A percentile compares a stretch with the other conserved stretches of the same genome.
These are phyloP conservation scores for Tribolium freemani DNA, from an alignment of 2,888 invertebrate genomes.

Conservation along the genomic window DNA sequence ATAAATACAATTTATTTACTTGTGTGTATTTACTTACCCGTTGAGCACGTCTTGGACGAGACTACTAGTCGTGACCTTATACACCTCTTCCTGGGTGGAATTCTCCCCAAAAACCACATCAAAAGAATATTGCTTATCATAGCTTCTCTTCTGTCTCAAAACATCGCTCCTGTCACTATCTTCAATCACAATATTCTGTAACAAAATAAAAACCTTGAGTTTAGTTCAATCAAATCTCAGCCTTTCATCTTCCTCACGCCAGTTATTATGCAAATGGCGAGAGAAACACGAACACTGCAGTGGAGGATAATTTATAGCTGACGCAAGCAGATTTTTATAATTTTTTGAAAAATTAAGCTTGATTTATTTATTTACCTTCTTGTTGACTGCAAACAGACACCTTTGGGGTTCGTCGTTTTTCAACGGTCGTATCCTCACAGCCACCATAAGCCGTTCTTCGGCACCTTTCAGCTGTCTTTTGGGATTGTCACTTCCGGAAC, in stretches of 20 bases:
- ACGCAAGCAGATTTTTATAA: conserved; percentile 1
- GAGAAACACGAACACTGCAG: conserved; percentile 33
- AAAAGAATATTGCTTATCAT: conserved; percentile 89
- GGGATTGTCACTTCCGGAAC: conserved; percentile 65
- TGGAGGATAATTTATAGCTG: conserved; percentile 5
- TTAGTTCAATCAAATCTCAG: conserved; percentile 1
- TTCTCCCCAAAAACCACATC: conserved; percentile 91
- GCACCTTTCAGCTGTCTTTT: conserved; percentile 60
- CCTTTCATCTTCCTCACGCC: not conserved
- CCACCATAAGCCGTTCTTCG: conserved; percentile 75
- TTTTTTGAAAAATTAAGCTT: not conserved
- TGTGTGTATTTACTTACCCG: conserved; percentile 59
- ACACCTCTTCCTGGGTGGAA: conserved; percentile 90
- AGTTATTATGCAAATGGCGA: conserved; percentile 36
- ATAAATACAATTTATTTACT: not conserved
- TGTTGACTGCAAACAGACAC: conserved; percentile 82
- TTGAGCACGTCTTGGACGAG: conserved; percentile 88
- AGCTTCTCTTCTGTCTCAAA: conserved; percentile 78
- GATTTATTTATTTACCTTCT: conserved; percentile 73
- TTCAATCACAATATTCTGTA: conserved; percentile 77
- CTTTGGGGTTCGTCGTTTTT: conserved; percentile 82
- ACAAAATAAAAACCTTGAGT: conserved; percentile 13
- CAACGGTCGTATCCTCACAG: conserved; percentile 90
- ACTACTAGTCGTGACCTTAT: conserved; percentile 86
- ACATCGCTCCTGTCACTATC: conserved; percentile 76